Evolutionary conservation across 1,140 invertebrate species (phyloP), one percentile per base, ranked within the genome.

Genomic region (Brachionus sp.): DNA sequence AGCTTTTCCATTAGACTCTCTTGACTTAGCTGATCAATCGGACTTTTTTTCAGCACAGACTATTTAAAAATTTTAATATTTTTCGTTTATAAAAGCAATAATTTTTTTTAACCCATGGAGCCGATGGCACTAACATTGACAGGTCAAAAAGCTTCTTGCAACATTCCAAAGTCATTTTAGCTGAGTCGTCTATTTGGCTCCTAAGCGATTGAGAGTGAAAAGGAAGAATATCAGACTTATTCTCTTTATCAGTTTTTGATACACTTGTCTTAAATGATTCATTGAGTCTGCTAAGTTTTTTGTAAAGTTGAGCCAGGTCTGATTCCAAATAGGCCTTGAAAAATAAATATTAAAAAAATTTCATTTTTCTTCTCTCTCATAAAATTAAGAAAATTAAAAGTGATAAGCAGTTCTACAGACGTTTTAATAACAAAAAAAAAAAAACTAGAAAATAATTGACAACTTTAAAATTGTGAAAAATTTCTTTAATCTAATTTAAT

Each of bases 81-180:
- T 7, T n/a, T 19, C 66, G 3, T 19, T n/a, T 13, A 13, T 25
- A 29, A 46, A 29, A 50, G 0, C 13, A 50, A 37, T 6, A 46
- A 77, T 44, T 53, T 37, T 37, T 50, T n/a, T 12, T 37, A 53
- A 78, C 77, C 77, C 77, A 78, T 7, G 77, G 77, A 13, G 77
- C 77, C 9, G 77, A 78, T 2, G 77, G 77, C n/a, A 78, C 44
- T 9, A 78, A 12, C 23, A 78, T 12, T 29, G 77, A 53, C 4
- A 78, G 46, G 29, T 78, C 77, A 53, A 78, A 78, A 19, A 78
- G 44, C 12, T 78, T 39, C 16, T 53, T 12, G 3, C 42, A 46
- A 16, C 39, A 46, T 23, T 78, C 33, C n/a, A 33, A 35, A 7
- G 53, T 62, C 23, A 29, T 23, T 37, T 53, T 53, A 12, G 29